Conservation (phyloP, 2,113 vertebrate genomes). For the Gadus macrocephalus region DNA sequence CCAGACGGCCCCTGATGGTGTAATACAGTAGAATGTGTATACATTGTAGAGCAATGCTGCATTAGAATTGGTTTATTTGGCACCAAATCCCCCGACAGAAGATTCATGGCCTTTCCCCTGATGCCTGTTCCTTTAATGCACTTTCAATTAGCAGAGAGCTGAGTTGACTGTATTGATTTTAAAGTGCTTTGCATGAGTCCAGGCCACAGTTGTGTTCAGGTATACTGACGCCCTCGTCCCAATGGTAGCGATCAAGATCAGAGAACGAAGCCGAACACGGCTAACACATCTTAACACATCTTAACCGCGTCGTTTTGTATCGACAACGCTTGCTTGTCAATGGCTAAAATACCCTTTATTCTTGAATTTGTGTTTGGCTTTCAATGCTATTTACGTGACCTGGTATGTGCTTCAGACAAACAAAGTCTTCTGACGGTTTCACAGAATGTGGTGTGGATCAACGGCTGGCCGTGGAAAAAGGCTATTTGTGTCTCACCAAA, state of each 20-base stretch:
- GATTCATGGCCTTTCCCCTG: constrained; percentile 32
- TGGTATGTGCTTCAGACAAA: constrained; percentile 54
- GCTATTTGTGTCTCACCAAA: constrained; percentile 77
- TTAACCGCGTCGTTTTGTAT: not conserved
- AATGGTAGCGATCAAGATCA: no score
- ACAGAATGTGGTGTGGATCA: constrained; percentile 63
- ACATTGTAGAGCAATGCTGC: constrained; percentile 23
- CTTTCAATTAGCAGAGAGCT: constrained; percentile 62
- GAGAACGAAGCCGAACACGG: no score
- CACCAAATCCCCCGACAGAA: constrained; percentile 32
- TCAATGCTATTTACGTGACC: constrained; percentile 58
- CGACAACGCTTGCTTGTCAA: not conserved
- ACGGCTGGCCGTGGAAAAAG: constrained; percentile 74
- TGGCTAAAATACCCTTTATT: not conserved
- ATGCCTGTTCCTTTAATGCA: constrained; percentile 30
- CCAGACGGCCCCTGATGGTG: constrained; percentile 83
- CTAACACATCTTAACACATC: no score
- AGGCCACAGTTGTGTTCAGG: no score
- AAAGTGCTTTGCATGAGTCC: constrained; percentile 28
- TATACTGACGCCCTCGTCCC: no score
- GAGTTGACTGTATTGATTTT: constrained; percentile 59
- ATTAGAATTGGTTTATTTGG: constrained; percentile 40
- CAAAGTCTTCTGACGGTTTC: constrained; percentile 56
- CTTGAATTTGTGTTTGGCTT: constrained; percentile 37
- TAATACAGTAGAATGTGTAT: not conserved